Base-by-base conservation (phyloP, 2,888 invertebrate genomes). In the Caenorhabditis sinica region DNA sequence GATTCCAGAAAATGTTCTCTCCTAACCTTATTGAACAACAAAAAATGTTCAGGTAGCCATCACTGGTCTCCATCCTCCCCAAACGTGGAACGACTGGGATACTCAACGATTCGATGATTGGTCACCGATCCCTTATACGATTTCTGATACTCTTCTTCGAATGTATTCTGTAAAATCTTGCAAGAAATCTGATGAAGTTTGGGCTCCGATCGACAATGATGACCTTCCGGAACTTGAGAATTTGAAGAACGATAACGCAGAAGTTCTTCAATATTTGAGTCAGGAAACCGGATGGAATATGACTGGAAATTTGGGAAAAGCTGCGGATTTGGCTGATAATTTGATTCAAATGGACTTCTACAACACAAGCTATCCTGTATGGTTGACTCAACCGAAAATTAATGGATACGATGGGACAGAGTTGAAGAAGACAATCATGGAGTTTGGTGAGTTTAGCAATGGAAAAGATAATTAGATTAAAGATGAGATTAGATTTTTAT, bases 311-410 rank as follows among this genome's bases (percentile, higher is more conserved):
- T 63, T 86, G 49, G 80, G 85, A 63, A 74, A 82, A 43, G 83
- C 89, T 13, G 90, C 89, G 6, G 90, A 90, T 83, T 75, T 90
- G 65, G 90, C 90, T 17, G 90, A 90, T 75, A 90, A 89, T 71
- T n/a, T 90, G n/a, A 86, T 88, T 65, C 83, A 85, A 71, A 90
- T 90, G 53, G 90, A 87, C n/a, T 72, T 87, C 15, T 83, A 71
- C 60, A 83, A 85, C 11, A 71, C 88, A 15, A 68, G 68, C 2
- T 80, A 86, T 45, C 90, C 90, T 17, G 20, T 25, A n/a, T 90
- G 90, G 89, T 61, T 90, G 17, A 65, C 69, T 2, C 56, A 86
- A 2, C 89, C 89, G 9, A 73, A 69, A 20, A 53, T 90, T 1
- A 40, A 66, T 43, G 88, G 89, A 33, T 86, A 85, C 66, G 43